Evolutionary conservation across 2,797 vertebrate species (phyloP).

Genomic region (Sorex maritimensis): DNA sequence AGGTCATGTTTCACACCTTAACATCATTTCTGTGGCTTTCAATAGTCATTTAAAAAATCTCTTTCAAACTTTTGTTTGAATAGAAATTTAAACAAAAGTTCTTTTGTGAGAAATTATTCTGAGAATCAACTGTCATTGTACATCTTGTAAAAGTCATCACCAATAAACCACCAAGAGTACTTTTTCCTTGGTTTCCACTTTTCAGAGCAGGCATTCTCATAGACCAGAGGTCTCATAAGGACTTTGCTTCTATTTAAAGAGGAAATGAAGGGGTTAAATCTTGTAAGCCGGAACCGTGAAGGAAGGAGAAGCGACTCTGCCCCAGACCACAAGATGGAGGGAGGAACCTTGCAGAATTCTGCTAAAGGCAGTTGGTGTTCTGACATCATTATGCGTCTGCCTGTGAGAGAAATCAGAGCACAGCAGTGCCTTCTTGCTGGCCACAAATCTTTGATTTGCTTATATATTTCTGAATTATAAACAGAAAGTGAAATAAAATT

Average conservation of each 20-base stretch:
- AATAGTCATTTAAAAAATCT: constrained; percentile 26
- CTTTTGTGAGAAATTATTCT: too few relatives aligned
- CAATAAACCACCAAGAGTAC: background rate
- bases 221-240: background rate
- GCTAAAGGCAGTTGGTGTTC: background rate
- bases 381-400: background rate
- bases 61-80: constrained; percentile 43
- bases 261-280: background rate
- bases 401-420: background rate
- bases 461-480: background rate
- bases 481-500: constrained; percentile 38
- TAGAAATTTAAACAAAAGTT: background rate
- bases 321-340: background rate
- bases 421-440: background rate
- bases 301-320: background rate
- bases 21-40: constrained; percentile 41
- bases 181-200: background rate
- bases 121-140: background rate
- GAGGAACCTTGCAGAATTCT: background rate
- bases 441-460: constrained; percentile 19
- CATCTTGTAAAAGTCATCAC: background rate
- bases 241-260: background rate
- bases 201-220: background rate
- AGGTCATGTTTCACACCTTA: background rate
- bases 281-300: background rate